These are phyloP conservation scores for Artibeus lituratus DNA, from an alignment of 2,797 vertebrate genomes.

Conservation along the genomic window DNA sequence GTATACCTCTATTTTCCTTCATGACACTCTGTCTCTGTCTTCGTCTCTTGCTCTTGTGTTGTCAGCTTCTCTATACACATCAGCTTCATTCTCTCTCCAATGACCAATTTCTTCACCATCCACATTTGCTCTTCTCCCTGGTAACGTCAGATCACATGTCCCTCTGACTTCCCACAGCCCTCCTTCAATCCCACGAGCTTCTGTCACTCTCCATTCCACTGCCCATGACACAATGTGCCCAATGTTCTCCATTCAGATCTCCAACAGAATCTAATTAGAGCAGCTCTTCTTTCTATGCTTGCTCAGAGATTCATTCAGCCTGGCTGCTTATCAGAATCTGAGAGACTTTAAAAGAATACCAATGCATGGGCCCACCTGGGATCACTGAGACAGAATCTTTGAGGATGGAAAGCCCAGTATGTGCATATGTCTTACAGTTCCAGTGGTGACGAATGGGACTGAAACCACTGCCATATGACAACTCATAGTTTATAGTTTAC, in stretches of 20 bases:
- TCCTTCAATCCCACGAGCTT: not conserved
- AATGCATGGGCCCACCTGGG: not conserved
- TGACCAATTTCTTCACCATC: not conserved
- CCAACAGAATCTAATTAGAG: not conserved
- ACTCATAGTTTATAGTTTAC: not conserved
- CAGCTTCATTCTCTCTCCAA: not conserved
- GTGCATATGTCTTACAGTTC: not conserved
- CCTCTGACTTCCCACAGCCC: not conserved
- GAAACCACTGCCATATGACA: not conserved
- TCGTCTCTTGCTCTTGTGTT: not conserved
- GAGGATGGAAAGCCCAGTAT: not conserved
- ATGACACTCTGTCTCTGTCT: not conserved
- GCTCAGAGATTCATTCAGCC: not conserved
- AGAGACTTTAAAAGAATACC: not conserved
- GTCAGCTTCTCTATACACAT: not conserved
- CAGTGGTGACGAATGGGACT: not conserved
- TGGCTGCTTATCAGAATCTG: not conserved
- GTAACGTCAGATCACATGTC: not conserved
- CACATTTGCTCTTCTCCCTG: not conserved
- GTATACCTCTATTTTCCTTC: not conserved
- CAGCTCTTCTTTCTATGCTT: not conserved
- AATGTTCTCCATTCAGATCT: not conserved
- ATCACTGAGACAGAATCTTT: not conserved
- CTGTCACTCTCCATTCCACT: not conserved
- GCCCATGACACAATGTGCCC: not conserved